Base-by-base conservation (phyloP, 2,888 invertebrate species). In the Drosophila tanythrix region DNA sequence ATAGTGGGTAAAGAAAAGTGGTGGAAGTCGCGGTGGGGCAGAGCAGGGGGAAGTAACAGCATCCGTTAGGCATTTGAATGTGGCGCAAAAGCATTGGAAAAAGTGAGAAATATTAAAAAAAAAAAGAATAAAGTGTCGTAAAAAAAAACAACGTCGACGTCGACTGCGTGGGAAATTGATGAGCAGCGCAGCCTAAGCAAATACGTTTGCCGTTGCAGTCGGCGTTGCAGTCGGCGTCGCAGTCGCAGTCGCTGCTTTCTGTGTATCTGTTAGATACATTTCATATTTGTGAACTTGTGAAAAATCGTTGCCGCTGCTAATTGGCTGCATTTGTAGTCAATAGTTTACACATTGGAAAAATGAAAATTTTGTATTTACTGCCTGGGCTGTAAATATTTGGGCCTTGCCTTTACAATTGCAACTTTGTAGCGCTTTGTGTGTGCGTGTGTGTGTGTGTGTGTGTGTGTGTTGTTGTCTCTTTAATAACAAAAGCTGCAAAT, bases 401-500 rank as follows among this genome's bases (percentile, higher is more conserved):
- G 27, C 52, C 6, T 27, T 29, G 59, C 43, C 61, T 59, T 61
- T 62, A 66, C 58, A 75, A 76, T 69, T 75, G 69, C 43, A 64
- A 68, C 58, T 60, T 70, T 73, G 68, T 50, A 35, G 66, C 50
- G 43, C 67, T 72, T 64, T 66, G 69, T 68, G 55, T 31, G 1
- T 36, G 13, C 21, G 43, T 43, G 43, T 31, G 40, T 21, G 21
- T 21, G 21, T 43, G 43, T 31, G 40, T 21, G 21, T 21, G 21
- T 58, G 58, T 59, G 51, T 38, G 33, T 11, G 33, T 33, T 33
- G 40, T 40, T 52, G 40, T n/a, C 33, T 52, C 27, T 68, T 76
- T 89, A 87, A 89, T 87, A 87, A 87, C 89, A 86, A 89, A 89
- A 83, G 88, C 79, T 48, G 48, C 81, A 79, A 87, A 87, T 87